phyloP scores from a whole-genome alignment of 2,113 vertebrate species.

The Tonatia bakeri region DNA sequence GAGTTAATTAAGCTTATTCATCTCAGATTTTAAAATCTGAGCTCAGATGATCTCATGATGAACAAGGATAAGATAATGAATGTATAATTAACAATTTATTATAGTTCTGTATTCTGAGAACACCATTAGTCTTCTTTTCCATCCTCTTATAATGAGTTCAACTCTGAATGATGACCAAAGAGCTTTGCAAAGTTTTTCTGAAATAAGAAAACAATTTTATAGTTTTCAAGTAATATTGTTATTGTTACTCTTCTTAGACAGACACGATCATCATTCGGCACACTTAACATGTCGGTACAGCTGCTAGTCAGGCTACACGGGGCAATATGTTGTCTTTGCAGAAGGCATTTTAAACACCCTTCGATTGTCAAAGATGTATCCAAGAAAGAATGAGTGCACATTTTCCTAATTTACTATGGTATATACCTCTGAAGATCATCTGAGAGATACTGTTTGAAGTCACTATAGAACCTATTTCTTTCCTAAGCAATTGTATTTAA shows the following conservation, averaged over 20 bases:
- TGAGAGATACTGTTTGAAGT: neutral
- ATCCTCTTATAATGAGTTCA: neutral
- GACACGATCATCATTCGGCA: neutral
- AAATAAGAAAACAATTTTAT: neutral
- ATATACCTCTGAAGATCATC: neutral
- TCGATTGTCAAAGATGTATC: neutral
- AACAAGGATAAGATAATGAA: neutral
- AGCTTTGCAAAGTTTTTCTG: neutral
- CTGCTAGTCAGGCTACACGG: neutral
- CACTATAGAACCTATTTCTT: neutral
- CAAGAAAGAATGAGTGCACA: neutral
- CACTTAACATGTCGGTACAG: neutral
- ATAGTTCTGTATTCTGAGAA: neutral
- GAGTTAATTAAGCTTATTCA: neutral
- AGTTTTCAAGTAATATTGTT: neutral
- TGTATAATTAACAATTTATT: slow-evolving; percentile 18
- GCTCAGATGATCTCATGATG: neutral
- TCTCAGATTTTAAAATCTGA: neutral
- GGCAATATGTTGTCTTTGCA: neutral
- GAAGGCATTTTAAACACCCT: neutral
- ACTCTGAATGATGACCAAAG: neutral
- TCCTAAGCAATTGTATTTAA: neutral
- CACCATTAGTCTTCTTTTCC: neutral
- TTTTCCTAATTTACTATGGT: neutral
- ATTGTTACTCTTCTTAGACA: neutral